phyloP scores from a whole-genome alignment of 2,797 vertebrate genomes.

The Falco novaeseelandiae region DNA sequence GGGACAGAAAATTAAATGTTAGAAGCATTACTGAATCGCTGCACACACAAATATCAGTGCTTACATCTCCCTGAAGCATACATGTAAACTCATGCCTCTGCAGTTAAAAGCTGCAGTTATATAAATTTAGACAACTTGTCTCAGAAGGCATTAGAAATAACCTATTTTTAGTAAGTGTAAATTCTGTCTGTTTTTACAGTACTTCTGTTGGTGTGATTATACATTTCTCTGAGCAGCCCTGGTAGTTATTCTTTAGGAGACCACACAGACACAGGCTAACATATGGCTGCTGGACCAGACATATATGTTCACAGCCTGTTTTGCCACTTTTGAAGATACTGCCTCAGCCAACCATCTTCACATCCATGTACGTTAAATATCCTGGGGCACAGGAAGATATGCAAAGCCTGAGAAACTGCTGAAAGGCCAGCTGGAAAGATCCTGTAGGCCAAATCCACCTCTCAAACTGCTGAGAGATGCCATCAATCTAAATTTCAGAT shows the following conservation, averaged over 20 bases:
- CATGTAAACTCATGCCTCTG: not conserved
- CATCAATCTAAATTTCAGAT: not conserved
- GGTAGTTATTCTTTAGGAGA: not conserved
- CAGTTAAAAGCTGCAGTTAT: not conserved
- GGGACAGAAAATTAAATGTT: not conserved
- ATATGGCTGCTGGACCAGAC: not conserved
- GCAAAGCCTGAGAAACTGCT: not conserved
- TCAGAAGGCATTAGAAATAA: not conserved
- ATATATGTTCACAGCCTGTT: not conserved
- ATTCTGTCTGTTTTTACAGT: not conserved
- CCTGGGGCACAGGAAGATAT: not conserved
- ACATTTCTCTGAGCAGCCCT: not conserved
- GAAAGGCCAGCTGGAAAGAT: not conserved
- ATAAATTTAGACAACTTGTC: not conserved
- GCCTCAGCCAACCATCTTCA: not conserved
- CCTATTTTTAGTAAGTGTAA: not conserved
- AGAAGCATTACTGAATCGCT: not conserved
- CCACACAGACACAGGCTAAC: not conserved
- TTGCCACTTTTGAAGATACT: not conserved
- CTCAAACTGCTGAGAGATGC: not conserved
- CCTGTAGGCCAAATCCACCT: not conserved
- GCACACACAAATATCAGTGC: not conserved
- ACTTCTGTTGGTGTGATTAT: not conserved
- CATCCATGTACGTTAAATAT: rapidly evolving
- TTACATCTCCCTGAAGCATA: not conserved